Conservation (phyloP, 2,797 vertebrate species). For the Pristis pectinata region DNA sequence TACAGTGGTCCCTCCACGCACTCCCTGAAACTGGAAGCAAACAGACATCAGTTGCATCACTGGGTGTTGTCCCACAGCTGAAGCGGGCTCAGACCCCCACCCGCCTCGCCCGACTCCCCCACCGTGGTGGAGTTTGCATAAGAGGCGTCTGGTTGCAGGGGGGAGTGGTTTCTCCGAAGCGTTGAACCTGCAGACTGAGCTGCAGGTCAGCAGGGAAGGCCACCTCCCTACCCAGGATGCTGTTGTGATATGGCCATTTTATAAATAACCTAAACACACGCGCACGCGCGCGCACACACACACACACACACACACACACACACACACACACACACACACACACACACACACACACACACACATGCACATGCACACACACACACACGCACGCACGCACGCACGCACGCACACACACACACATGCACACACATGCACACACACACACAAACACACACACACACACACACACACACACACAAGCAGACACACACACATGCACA, state of each 20-base stretch:
- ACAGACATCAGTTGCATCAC: background rate
- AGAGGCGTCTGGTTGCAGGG: too few species aligned
- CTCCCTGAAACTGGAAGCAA: background rate
- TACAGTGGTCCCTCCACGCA: background rate
- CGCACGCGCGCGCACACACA: background rate
- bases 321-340: background rate
- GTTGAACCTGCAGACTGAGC: background rate
- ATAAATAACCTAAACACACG: constrained; percentile 1
- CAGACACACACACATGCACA: background rate
- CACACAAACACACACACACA: background rate
- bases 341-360: background rate
- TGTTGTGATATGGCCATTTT: background rate
- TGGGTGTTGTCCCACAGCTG: background rate
- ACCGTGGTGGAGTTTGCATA: background rate
- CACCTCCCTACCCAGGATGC: background rate
- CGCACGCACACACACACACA: background rate
- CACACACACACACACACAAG: background rate
- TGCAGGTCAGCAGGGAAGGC: background rate
- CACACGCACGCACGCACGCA: background rate
- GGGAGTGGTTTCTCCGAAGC: background rate
- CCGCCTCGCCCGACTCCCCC: background rate
- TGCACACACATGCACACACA: background rate
- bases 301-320: background rate
- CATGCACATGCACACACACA: background rate
- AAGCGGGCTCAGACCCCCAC: background rate